Conservation (phyloP, 2,888 invertebrate species). For the Diarsia dahlii region DNA sequence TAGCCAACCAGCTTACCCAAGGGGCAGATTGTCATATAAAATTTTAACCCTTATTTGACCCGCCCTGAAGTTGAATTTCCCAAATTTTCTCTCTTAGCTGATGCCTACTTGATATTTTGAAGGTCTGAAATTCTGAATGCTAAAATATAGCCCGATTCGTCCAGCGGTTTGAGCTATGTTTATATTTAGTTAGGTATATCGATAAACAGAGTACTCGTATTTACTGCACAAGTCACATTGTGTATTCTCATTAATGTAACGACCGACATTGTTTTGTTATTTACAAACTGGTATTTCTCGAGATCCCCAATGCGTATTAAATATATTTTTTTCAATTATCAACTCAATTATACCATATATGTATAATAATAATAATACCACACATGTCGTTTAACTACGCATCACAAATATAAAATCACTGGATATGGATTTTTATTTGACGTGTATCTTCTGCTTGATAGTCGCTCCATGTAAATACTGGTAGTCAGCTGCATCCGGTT, state of each 20-base stretch:
- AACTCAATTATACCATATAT: slow-evolving; percentile 12
- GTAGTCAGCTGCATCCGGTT: not conserved
- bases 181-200: too few relatives aligned
- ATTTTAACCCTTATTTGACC: not conserved
- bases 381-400: slow-evolving; percentile 16
- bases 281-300: slow-evolving; percentile 20
- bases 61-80: not conserved
- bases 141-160: not conserved
- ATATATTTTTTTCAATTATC: slow-evolving; percentile 5
- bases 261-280: not conserved
- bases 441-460: not conserved
- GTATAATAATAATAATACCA: too few relatives aligned
- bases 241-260: not conserved
- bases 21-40: not conserved
- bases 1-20: not conserved
- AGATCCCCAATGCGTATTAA: slow-evolving; percentile 11
- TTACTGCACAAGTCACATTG: not conserved
- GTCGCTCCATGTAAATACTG: not conserved
- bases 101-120: not conserved
- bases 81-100: not conserved
- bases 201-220: not conserved
- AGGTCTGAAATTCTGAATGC: not conserved
- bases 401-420: slow-evolving; percentile 22
- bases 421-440: slow-evolving; percentile 8
- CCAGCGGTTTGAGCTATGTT: not conserved